Evolutionary conservation across 1,140 invertebrate genomes (phyloP).

Genomic region (Rhopalosiphum padi): DNA sequence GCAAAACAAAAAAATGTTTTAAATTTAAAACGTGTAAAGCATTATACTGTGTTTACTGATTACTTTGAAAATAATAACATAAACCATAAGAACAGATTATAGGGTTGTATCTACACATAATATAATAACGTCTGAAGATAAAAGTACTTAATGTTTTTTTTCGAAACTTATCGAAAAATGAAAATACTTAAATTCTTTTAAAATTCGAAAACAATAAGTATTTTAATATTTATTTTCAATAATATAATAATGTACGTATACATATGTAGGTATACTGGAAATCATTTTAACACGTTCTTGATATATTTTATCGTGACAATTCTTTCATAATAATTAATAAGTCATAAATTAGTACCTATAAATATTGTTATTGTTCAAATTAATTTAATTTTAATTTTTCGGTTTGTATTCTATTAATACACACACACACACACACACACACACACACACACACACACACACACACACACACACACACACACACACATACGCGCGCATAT

Average conservation of each 20-base stretch:
- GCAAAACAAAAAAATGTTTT: neutral
- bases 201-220: neutral
- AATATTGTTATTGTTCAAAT: neutral
- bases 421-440: neutral
- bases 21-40: neutral
- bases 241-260: neutral
- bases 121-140: neutral
- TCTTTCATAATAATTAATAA: neutral
- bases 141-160: neutral
- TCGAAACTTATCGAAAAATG: neutral
- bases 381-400: neutral
- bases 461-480: neutral
- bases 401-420: neutral
- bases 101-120: neutral
- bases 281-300: neutral
- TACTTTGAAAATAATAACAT: neutral
- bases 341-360: neutral
- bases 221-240: neutral
- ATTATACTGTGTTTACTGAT: neutral
- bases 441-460: neutral
- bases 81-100: neutral
- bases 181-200: neutral
- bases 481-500: neutral
- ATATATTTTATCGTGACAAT: neutral
- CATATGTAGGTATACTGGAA: neutral